Evolutionary conservation across 2,113 vertebrate species (phyloP), one percentile per base, ranked within the genome.

Genomic region (Pavo muticus): DNA sequence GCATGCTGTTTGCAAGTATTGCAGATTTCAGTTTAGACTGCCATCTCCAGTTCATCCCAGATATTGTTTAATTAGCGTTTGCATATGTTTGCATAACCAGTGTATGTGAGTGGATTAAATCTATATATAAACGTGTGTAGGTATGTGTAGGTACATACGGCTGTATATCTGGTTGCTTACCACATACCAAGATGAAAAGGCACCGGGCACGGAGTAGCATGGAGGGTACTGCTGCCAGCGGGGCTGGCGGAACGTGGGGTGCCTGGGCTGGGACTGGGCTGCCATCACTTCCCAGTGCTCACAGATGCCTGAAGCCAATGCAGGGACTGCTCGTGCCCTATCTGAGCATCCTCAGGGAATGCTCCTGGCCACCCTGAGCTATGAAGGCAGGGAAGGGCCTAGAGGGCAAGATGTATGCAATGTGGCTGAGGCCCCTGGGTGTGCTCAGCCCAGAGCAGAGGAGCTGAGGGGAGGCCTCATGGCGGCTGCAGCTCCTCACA

Each of bases 31-130:
- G 90, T 75, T 77, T 56, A 90, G 24, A 47, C 93, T 96, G 96
- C 96, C 96, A 91, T 77, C 92, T 94, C 94, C 90, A 96, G 90
- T 92, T 84, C 86, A 64, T 24, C 61, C 35, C 76, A 35, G 90
- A 74, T n/a, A 93, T 1, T 63, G 90, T 71, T 65, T 32, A 23
- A 64, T 12, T n/a, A 18, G 56, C 39, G 47, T 44, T 56, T 23
- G 30, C n/a, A 10, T 25, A 23, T 0, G 2, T 48, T 57, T 35
- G 8, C 75, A n/a, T 32, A 59, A 20, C 18, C 57, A 4, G 6
- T 54, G 3, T 2, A 21, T 18, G 57, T 32, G 4, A 3, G 2
- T 13, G 10, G 23, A 23, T 81, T 47, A 10, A 13, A 3, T 25
- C n/a, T 7, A 1, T 37, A 4, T 44, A 39, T 29, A 24, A 14